phyloP scores from a whole-genome alignment of 1,140 invertebrate genomes.

The Formica exsecta region DNA sequence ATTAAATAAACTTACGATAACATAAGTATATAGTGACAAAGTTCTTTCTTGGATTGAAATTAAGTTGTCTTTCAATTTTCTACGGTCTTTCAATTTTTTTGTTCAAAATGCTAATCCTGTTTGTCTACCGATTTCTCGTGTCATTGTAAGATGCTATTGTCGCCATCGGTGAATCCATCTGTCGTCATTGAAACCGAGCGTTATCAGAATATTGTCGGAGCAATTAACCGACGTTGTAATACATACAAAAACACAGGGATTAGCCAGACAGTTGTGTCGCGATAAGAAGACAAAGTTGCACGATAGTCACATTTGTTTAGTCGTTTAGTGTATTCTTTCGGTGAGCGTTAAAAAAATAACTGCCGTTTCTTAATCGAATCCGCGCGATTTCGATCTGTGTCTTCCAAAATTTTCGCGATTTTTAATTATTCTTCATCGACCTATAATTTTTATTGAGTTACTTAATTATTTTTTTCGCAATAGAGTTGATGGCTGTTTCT shows the following conservation, averaged over 20 bases:
- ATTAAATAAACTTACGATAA: no score
- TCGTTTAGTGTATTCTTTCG: background rate
- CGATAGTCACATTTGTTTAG: background rate
- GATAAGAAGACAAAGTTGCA: conserved; percentile 5
- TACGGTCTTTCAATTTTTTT: background rate
- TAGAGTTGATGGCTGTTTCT: no score
- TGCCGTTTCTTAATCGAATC: no score
- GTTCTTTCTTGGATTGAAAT: no score
- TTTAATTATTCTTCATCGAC: no score
- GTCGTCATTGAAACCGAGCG: background rate
- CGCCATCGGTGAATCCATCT: background rate
- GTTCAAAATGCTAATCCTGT: background rate
- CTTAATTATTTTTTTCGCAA: no score
- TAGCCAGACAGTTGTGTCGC: background rate
- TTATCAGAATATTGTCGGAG: conserved; percentile 3
- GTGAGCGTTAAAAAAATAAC: background rate
- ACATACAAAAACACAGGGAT: background rate
- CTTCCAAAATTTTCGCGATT: no score
- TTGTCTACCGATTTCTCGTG: background rate
- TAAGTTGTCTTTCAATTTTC: no score
- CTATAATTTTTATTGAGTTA: no score
- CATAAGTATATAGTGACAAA: no score
- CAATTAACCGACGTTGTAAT: background rate
- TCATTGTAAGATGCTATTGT: no score
- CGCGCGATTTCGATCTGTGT: no score